Evolutionary conservation across 92 coral and sea anemone genomes (phyloP).

Genomic region (Epizoanthus stellaris): DNA sequence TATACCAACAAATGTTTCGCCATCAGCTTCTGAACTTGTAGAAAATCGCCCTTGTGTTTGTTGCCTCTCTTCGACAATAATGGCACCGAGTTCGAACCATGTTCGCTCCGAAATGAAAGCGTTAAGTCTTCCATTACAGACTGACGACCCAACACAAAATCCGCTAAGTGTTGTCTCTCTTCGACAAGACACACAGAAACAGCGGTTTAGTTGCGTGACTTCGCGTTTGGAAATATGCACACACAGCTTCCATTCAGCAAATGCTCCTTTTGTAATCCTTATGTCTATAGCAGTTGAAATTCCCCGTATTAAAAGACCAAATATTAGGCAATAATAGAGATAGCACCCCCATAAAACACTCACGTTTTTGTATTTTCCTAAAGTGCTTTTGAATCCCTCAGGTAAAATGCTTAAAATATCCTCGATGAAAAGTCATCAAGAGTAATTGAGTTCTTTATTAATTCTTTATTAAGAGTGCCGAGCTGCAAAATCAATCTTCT

Average conservation of each 20-base stretch:
- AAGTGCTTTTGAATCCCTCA: background rate
- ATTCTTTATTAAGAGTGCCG: background rate
- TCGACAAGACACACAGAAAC: no score
- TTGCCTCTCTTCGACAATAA: slow-evolving; percentile 12
- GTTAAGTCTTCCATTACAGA: slow-evolving; percentile 19
- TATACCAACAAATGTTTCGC: slow-evolving; percentile 10
- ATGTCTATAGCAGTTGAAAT: no score
- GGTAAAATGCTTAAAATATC: background rate
- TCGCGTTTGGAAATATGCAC: no score
- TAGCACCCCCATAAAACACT: no score
- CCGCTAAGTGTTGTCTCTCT: no score
- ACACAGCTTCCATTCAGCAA: no score
- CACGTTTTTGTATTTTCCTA: background rate
- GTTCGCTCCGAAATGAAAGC: background rate
- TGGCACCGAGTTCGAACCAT: background rate
- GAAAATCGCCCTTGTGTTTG: slow-evolving; percentile 15
- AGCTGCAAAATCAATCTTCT: background rate
- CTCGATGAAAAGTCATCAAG: background rate
- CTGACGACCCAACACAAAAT: no score
- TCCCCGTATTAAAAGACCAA: no score
- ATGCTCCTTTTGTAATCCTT: no score
- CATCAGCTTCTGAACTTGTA: slow-evolving; percentile 9
- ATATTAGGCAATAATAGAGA: no score
- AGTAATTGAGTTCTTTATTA: background rate
- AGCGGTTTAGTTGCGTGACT: no score